Conservation (phyloP, 2,797 vertebrate genomes). For the Moxostoma hubbsi region DNA sequence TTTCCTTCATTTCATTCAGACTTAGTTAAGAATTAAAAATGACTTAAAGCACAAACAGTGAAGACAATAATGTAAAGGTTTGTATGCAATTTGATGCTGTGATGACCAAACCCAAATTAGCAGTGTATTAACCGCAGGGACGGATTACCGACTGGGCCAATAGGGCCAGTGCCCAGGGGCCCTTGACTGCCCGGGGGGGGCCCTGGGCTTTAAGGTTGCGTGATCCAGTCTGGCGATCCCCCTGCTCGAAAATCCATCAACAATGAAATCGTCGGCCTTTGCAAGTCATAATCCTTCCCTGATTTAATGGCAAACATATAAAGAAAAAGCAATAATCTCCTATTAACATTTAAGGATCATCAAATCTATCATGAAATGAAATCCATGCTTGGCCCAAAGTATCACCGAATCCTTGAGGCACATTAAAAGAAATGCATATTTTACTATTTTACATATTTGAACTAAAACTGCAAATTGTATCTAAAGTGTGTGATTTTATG, state of each 20-base stretch:
- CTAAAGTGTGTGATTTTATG: constrained; percentile 7
- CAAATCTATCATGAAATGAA: constrained; percentile 10
- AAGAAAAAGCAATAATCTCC: background rate
- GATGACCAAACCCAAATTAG: constrained; percentile 21
- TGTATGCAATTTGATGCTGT: constrained; percentile 11
- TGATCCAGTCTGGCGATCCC: no score
- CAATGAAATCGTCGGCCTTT: no score
- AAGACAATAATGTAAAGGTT: constrained; percentile 23
- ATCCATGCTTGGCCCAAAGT: constrained; percentile 7
- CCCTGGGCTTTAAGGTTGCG: no score
- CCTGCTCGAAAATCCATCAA: no score
- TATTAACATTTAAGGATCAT: constrained; percentile 9
- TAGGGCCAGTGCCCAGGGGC: no score
- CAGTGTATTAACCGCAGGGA: constrained; percentile 33
- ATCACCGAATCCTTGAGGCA: constrained; percentile 41
- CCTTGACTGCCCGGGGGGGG: no score
- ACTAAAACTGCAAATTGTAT: constrained; percentile 26
- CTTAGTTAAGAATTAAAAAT: constrained; percentile 10
- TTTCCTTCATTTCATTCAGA: background rate
- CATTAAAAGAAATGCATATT: constrained; percentile 35
- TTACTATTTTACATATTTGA: constrained; percentile 13
- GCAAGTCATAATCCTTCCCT: no score
- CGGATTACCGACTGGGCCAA: no score
- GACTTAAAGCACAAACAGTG: constrained; percentile 6
- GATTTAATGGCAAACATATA: constrained; percentile 23